Evolutionary conservation across 2,113 vertebrate species (phyloP).

Genomic region (Todiramphus saurophagus): DNA sequence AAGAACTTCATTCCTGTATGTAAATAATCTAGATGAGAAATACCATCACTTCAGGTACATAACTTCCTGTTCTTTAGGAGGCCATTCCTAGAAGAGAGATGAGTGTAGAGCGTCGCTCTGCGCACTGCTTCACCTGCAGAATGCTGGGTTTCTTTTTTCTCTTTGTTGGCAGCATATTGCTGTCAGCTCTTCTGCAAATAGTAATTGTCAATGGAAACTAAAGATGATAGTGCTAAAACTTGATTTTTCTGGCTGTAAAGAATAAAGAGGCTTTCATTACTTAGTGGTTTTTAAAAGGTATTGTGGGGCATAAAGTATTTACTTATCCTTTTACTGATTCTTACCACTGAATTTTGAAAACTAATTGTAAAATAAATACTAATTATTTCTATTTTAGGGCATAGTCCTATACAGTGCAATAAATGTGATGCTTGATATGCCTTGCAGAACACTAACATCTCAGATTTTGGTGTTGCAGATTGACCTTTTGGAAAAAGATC

Average conservation of each 20-base stretch:
- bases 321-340: neutral
- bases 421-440: neutral
- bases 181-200: neutral
- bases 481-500: neutral
- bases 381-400: neutral
- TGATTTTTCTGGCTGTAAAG: neutral
- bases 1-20: neutral
- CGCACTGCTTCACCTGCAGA: conserved; percentile 9
- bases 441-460: neutral
- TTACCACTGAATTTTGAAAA: conserved; percentile 4
- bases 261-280: neutral
- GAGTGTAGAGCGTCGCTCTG: neutral
- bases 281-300: neutral
- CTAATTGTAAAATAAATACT: neutral
- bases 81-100: neutral
- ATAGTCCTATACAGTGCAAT: neutral
- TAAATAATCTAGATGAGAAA: neutral
- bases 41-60: neutral
- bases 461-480: neutral
- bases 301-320: neutral
- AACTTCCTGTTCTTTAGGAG: neutral
- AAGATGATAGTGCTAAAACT: neutral
- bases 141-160: neutral
- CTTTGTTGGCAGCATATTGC: neutral
- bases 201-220: neutral